These are phyloP conservation scores for Campoletis sonorensis DNA, from an alignment of 1,140 invertebrate genomes.

Conservation along the genomic window DNA sequence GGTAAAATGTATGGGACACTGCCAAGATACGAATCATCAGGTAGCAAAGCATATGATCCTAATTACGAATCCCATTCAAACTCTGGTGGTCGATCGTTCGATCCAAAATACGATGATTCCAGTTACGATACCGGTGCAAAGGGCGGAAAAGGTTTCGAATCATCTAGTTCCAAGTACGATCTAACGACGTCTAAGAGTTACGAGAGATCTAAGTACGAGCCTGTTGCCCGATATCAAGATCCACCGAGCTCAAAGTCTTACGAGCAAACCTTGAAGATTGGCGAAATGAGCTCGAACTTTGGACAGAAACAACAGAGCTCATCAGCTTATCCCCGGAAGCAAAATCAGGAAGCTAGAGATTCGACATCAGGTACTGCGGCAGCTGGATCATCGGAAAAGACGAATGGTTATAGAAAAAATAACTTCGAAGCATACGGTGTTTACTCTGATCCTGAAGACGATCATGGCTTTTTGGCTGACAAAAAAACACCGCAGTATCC, in stretches of 20 bases:
- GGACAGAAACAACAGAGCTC: constrained; percentile 44
- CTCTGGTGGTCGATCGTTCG: constrained; percentile 58
- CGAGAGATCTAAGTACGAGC: constrained; percentile 71
- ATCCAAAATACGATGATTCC: constrained; percentile 51
- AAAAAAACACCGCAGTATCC: constrained; percentile 73
- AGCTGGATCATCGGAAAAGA: constrained; percentile 63
- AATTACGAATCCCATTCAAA: constrained; percentile 63
- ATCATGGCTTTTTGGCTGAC: constrained; percentile 75
- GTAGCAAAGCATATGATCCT: constrained; percentile 54
- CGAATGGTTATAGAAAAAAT: constrained; percentile 74
- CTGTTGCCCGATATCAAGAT: constrained; percentile 65
- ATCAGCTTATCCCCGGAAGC: constrained; percentile 65
- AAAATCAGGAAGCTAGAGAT: constrained; percentile 64
- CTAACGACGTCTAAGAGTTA: constrained; percentile 73
- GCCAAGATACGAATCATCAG: constrained; percentile 68
- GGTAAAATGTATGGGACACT: constrained; percentile 71
- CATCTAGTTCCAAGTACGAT: constrained; percentile 67
- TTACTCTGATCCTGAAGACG: constrained; percentile 77
- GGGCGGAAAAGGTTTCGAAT: constrained; percentile 45
- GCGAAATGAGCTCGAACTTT: constrained; percentile 63
- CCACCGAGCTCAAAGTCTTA: constrained; percentile 64
- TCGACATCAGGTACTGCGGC: constrained; percentile 15
- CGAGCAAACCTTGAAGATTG: constrained; percentile 73
- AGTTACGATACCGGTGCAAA: constrained; percentile 42
- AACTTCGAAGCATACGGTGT: constrained; percentile 77